Percentiles rank a stretch among this genome's conserved stretches.
Conservation (phyloP, 1,140 invertebrate species). For the Leptinotarsa defecta region DNA sequence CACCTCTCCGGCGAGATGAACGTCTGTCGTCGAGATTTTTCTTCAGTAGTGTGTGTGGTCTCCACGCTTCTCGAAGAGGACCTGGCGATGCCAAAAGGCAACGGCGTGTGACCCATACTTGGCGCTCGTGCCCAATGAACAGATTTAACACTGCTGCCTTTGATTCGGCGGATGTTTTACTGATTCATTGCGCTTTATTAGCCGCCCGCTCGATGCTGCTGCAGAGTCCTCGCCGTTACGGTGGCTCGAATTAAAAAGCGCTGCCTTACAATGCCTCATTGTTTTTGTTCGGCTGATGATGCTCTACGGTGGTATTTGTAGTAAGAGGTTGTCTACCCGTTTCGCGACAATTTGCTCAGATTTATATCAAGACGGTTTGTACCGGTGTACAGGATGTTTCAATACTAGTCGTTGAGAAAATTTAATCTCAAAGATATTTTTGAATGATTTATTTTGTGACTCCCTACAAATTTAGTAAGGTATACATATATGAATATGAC, state of each 20-base stretch:
- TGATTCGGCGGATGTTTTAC: conserved; percentile 45
- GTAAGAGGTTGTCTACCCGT: conserved; percentile 4
- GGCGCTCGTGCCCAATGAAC: conserved; percentile 44
- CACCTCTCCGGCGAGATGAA: conserved; percentile 13
- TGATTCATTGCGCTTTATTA: conserved; percentile 47
- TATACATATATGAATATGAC: no score
- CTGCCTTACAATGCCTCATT: background rate
- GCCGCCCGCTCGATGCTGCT: conserved; percentile 25
- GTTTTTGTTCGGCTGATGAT: background rate
- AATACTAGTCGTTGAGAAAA: no score
- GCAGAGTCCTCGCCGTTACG: conserved; percentile 26
- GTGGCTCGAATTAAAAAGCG: conserved; percentile 2
- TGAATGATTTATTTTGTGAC: no score
- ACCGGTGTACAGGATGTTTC: no score
- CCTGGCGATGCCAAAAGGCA: conserved; percentile 22
- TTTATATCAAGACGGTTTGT: no score
- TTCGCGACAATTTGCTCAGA: background rate
- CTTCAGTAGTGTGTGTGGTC: conserved; percentile 41
- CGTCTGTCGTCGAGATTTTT: conserved; percentile 4
- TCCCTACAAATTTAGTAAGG: no score
- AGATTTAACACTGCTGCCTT: conserved; percentile 48
- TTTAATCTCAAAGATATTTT: no score
- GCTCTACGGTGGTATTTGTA: background rate
- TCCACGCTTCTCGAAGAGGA: conserved; percentile 41
- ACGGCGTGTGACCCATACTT: conserved; percentile 39